phyloP scores from a whole-genome alignment of 2,888 invertebrate species.

The Sepioteuthis lessoniana region DNA sequence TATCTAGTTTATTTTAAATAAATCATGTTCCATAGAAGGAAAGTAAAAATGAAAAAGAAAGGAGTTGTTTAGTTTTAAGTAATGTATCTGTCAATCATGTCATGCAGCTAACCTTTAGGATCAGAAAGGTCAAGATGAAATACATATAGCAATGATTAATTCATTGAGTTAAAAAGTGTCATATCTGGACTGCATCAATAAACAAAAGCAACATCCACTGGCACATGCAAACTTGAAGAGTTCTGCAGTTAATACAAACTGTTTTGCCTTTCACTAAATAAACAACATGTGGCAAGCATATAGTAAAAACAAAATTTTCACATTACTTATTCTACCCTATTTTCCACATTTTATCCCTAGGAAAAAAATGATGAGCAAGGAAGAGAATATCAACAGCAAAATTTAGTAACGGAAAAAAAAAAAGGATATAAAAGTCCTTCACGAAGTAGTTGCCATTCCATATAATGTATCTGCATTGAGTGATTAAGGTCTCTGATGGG shows the following conservation, averaged over 20 bases:
- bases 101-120: not conserved
- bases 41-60: not conserved
- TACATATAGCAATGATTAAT: not conserved
- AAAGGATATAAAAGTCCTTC: not conserved
- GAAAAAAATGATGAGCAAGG: not conserved
- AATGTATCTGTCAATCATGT: not conserved
- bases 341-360: not conserved
- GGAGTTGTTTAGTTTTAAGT: not conserved
- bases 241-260: not conserved
- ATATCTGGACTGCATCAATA: constrained; percentile 16
- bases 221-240: not conserved
- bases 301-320: not conserved
- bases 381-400: not conserved
- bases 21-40: not conserved
- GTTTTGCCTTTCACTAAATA: constrained; percentile 8
- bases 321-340: not conserved
- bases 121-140: not conserved
- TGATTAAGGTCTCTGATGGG: not conserved
- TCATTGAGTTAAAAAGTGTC: not conserved
- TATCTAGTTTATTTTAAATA: not conserved
- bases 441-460: not conserved
- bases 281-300: not conserved
- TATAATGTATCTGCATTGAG: not conserved
- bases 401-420: not conserved
- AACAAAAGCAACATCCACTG: not conserved